phyloP scores from a whole-genome alignment of 2,888 invertebrate genomes.

The Brenthis ino region DNA sequence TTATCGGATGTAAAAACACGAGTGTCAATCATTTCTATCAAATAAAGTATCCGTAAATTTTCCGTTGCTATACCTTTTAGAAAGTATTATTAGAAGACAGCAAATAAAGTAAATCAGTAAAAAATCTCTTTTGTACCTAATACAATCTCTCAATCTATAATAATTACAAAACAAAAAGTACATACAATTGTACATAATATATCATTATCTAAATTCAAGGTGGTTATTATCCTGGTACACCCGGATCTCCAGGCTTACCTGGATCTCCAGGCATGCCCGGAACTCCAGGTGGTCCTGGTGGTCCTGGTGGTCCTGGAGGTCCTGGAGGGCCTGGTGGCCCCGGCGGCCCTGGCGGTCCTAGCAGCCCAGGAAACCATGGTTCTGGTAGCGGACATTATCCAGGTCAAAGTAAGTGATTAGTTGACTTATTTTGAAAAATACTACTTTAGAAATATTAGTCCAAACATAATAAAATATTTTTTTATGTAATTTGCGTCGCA shows the following conservation, averaged over 20 bases:
- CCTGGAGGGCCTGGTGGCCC: slow-evolving; percentile 53
- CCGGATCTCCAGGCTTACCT: slow-evolving; percentile 41
- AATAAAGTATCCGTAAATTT: too few species aligned
- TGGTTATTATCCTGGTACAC: slow-evolving; percentile 27
- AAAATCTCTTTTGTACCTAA: too few species aligned
- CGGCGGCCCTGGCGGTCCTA: slow-evolving; percentile 13
- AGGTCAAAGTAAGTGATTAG: too few species aligned
- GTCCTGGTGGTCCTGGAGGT: slow-evolving; percentile 42
- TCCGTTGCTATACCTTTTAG: too few species aligned
- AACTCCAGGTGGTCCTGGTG: slow-evolving; percentile 37
- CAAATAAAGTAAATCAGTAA: too few species aligned
- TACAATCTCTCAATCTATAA: slow-evolving; percentile 11
- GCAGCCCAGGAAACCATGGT: slow-evolving; percentile 6
- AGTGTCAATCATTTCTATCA: too few species aligned
- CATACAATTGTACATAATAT: not conserved
- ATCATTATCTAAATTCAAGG: slow-evolving; percentile 32
- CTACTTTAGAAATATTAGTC: too few species aligned
- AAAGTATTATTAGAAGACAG: too few species aligned
- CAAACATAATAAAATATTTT: not conserved
- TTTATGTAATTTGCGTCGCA: too few species aligned
- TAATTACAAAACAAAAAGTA: slow-evolving; percentile 10
- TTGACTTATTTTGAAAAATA: too few species aligned
- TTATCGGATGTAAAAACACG: too few species aligned
- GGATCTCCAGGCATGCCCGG: slow-evolving; percentile 47
- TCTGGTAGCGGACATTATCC: not conserved